Evolutionary conservation across 2,113 vertebrate genomes (phyloP).

Genomic region (Cariama cristata): DNA sequence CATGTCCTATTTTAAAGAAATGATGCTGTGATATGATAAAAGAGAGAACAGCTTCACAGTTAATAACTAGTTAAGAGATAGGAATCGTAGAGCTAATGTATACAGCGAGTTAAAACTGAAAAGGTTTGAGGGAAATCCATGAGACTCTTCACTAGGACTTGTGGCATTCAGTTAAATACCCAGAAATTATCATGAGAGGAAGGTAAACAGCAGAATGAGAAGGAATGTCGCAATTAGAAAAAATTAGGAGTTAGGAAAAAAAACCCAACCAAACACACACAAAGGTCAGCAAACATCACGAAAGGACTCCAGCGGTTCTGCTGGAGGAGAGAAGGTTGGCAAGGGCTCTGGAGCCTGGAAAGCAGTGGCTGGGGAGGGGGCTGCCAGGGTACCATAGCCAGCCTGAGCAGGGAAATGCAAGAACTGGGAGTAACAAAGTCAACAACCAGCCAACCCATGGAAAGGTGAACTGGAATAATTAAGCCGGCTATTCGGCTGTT

Average conservation of each 20-base stretch:
- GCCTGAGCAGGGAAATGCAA: not conserved
- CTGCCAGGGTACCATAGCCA: not conserved
- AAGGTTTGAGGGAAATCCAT: accelerated
- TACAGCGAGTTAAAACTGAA: not conserved
- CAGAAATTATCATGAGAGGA: accelerated
- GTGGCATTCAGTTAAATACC: too few relatives aligned
- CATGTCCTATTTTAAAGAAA: not conserved
- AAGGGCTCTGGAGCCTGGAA: not conserved
- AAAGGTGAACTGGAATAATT: not conserved
- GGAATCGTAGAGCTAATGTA: not conserved
- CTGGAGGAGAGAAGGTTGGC: not conserved
- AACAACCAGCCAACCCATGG: not conserved
- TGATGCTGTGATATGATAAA: not conserved
- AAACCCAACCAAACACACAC: too few relatives aligned
- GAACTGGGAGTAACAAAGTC: not conserved
- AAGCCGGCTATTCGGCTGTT: too few relatives aligned
- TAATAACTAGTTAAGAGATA: not conserved
- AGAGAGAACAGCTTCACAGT: not conserved
- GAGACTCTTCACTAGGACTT: too few relatives aligned
- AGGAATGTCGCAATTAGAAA: accelerated
- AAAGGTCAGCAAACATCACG: not conserved
- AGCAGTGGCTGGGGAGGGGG: not conserved
- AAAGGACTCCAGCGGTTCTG: too few relatives aligned
- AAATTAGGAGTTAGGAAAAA: not conserved
- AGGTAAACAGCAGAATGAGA: not conserved